phyloP scores from a whole-genome alignment of 2,113 vertebrate species.

The Cairina moschata region DNA sequence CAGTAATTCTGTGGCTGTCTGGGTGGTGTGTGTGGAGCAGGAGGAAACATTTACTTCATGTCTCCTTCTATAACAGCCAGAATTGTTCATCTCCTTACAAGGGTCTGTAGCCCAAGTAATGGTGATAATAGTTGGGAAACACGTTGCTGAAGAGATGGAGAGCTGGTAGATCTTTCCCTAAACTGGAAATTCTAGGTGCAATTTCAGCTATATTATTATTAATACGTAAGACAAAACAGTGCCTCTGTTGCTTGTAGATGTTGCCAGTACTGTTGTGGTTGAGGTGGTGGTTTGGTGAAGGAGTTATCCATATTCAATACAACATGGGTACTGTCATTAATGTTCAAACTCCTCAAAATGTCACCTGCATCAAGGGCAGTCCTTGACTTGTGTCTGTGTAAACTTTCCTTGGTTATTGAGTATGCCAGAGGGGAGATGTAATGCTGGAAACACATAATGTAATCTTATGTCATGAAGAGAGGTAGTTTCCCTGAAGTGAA shows the following conservation, averaged over 20 bases:
- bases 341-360: not conserved
- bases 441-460: rapidly evolving
- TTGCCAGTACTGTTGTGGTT: not conserved
- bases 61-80: not conserved
- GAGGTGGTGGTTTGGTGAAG: not conserved
- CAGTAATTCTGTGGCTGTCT: not conserved
- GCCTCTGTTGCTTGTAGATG: not conserved
- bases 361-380: not conserved
- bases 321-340: not conserved
- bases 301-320: not conserved
- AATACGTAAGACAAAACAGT: not conserved
- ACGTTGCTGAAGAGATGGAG: not conserved
- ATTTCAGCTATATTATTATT: not conserved
- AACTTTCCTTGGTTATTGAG: not conserved
- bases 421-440: not conserved
- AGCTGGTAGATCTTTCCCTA: not conserved
- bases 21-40: not conserved
- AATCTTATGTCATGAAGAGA: not conserved
- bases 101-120: not conserved
- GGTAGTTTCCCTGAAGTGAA: rapidly evolving
- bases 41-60: not conserved
- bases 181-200: not conserved
- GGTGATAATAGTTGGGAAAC: not conserved
- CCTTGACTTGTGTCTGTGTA: not conserved
- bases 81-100: not conserved